phyloP scores from a whole-genome alignment of 2,888 invertebrate species.

The Ophioninae sp. region DNA sequence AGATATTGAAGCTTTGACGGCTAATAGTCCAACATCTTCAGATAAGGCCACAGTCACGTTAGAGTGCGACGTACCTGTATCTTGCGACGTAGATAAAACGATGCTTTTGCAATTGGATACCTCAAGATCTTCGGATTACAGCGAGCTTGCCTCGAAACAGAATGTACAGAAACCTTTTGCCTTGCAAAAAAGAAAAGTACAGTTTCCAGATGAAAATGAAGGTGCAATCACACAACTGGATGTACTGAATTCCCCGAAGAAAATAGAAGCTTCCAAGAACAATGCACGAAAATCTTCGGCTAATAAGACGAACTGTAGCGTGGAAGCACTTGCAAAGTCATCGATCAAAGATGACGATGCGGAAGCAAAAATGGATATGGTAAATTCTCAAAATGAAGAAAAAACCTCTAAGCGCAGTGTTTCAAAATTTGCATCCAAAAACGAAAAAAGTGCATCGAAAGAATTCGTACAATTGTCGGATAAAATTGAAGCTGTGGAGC shows the following conservation, averaged over 20 bases:
- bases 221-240: neutral
- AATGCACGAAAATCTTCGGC: neutral
- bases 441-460: neutral
- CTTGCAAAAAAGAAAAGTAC: neutral
- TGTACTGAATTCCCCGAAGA: neutral
- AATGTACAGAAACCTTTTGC: neutral
- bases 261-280: constrained; percentile 1
- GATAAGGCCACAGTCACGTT: neutral
- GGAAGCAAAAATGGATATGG: neutral
- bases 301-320: neutral
- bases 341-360: neutral
- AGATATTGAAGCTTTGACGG: neutral
- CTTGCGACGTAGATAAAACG: neutral
- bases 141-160: neutral
- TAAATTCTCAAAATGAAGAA: neutral
- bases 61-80: neutral
- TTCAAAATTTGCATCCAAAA: neutral
- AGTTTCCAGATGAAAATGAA: neutral
- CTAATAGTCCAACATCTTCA: neutral
- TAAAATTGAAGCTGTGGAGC: neutral
- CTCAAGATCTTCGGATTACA: neutral
- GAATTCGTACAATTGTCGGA: neutral
- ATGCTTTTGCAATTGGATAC: neutral
- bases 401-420: neutral
- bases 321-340: neutral